Evolutionary conservation across 2,888 invertebrate species (phyloP).

Genomic region (Andrena haemorrhoa): DNA sequence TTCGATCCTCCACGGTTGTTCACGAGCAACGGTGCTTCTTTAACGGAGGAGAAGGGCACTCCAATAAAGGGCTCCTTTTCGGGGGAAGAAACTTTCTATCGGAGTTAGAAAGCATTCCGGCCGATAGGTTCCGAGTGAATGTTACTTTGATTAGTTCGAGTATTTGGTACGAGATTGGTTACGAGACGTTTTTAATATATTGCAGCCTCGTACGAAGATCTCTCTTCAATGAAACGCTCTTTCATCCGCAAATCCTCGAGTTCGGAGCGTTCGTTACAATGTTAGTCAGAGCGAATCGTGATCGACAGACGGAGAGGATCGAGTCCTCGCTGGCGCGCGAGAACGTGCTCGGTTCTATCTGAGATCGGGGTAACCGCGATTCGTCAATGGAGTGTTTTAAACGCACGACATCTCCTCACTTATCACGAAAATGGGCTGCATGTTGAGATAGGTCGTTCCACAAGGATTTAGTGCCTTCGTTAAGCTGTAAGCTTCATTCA

Average conservation of each 20-base stretch:
- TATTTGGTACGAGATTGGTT: too few species aligned
- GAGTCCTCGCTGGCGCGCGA: too few species aligned
- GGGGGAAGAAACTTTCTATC: constrained; percentile 42
- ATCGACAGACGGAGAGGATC: background rate
- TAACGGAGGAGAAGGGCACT: constrained; percentile 42
- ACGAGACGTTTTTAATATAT: too few species aligned
- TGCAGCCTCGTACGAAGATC: too few species aligned
- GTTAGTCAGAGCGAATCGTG: too few species aligned
- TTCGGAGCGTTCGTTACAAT: background rate
- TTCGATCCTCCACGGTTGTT: constrained; percentile 46
- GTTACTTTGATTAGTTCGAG: constrained; percentile 4
- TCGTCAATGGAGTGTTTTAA: constrained; percentile 63
- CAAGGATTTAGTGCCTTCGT: constrained; percentile 83
- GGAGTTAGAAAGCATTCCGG: background rate
- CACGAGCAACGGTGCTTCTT: constrained; percentile 28
- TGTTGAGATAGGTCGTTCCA: constrained; percentile 82
- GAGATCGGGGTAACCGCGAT: constrained; percentile 9
- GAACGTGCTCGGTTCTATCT: background rate
- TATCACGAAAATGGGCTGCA: constrained; percentile 77
- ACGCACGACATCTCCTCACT: constrained; percentile 68
- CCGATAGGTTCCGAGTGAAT: constrained; percentile 4
- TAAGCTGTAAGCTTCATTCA: constrained; percentile 84
- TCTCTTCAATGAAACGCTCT: too few species aligned
- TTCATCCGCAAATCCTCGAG: background rate
- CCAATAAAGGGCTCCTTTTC: constrained; percentile 38